A percentile compares a stretch with the other conserved stretches of the same genome.
These are phyloP conservation scores for Pristionchus japonicus DNA, from an alignment of 2,888 invertebrate genomes.

Conservation along the genomic window DNA sequence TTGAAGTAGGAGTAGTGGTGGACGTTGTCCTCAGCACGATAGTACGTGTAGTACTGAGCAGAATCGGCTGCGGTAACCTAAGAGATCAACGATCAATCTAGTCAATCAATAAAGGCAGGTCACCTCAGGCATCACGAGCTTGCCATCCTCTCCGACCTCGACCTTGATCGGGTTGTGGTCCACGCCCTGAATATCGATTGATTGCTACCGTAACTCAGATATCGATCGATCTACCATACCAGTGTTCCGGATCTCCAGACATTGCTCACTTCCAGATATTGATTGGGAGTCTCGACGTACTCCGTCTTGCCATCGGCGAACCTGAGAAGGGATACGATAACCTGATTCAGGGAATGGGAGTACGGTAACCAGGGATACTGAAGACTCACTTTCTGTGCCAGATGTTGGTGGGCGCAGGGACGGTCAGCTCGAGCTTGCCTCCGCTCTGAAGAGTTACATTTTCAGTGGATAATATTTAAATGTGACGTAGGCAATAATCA, in stretches of 20 bases:
- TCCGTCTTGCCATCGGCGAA: background rate
- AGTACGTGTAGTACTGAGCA: conserved; percentile 46
- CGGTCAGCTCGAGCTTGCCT: background rate
- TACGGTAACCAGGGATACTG: too few relatives aligned
- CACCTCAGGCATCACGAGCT: conserved; percentile 31
- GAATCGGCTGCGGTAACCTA: conserved; percentile 25
- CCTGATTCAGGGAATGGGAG: background rate
- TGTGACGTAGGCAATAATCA: background rate
- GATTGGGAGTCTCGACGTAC: conserved; percentile 31
- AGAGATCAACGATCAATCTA: background rate
- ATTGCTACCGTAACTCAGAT: background rate
- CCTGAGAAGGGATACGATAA: background rate
- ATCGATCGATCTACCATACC: conserved; percentile 19
- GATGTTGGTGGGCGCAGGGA: conserved; percentile 34
- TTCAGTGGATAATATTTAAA: too few relatives aligned
- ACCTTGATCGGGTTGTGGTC: background rate
- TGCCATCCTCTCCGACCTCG: background rate
- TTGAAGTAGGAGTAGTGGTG: conserved; percentile 40
- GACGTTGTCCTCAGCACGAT: background rate
- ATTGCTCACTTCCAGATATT: conserved; percentile 31
- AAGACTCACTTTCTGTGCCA: conserved; percentile 30
- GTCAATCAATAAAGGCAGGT: background rate
- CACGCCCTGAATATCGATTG: conserved; percentile 32
- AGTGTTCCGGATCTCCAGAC: conserved; percentile 19
- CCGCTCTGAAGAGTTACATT: too few relatives aligned